phyloP scores from a whole-genome alignment of 2,888 invertebrate species.

The Nephrocerus scutellatus region DNA sequence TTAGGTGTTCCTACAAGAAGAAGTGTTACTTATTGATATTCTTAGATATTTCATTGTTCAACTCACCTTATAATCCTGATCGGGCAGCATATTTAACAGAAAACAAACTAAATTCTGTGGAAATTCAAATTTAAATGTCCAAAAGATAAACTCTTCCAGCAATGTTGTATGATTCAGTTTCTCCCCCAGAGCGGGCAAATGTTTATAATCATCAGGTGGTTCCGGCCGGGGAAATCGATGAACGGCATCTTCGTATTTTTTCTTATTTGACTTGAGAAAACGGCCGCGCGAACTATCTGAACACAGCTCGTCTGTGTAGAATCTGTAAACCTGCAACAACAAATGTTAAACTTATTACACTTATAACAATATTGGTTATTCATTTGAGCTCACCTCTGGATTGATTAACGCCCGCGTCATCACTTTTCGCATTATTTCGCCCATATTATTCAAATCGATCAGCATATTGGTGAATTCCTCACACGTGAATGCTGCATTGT shows the following conservation, averaged over 20 bases:
- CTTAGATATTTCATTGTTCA: not conserved
- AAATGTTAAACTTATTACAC: conserved; percentile 6
- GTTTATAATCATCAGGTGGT: conserved; percentile 67
- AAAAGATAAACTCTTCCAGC: conserved; percentile 93
- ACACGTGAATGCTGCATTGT: conserved; percentile 71
- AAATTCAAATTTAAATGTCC: conserved; percentile 96
- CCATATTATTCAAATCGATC: conserved; percentile 92
- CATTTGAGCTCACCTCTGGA: conserved; percentile 56
- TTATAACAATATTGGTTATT: conserved; percentile 8
- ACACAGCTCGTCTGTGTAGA: conserved; percentile 60
- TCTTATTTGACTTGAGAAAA: conserved; percentile 66
- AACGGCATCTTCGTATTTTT: conserved; percentile 75
- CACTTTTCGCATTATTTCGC: conserved; percentile 88
- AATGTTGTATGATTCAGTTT: conserved; percentile 75
- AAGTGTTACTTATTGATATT: not conserved
- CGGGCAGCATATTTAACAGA: conserved; percentile 88
- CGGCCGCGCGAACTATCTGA: conserved; percentile 64
- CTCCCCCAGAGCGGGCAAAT: conserved; percentile 72
- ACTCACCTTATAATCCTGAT: conserved; percentile 82
- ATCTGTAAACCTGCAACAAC: conserved; percentile 61
- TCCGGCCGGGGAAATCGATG: conserved; percentile 69
- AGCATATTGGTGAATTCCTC: conserved; percentile 85
- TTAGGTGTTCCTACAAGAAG: conserved; percentile 71
- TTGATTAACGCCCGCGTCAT: conserved; percentile 88
- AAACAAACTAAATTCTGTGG: conserved; percentile 95